Evolutionary conservation across 2,113 vertebrate species (phyloP).

Genomic region (Lipophrys pholis): DNA sequence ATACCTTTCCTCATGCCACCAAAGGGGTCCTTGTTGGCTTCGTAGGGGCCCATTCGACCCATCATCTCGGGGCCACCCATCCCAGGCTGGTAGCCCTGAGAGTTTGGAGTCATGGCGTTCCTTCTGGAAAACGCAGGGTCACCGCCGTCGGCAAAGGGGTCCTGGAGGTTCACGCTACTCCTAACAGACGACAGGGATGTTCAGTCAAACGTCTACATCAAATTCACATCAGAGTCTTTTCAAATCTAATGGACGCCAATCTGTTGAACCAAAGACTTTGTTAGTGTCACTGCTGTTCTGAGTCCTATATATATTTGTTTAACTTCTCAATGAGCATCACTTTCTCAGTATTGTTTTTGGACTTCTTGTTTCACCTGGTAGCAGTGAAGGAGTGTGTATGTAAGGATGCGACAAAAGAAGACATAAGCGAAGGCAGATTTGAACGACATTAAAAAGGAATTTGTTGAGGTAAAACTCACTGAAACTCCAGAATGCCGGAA

Average conservation of each 20-base stretch:
- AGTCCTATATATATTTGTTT: no score
- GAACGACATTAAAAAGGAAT: no score
- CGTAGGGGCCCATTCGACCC: constrained; percentile 92
- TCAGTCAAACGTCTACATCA: background rate
- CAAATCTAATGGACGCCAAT: background rate
- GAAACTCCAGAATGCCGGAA: no score
- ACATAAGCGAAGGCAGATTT: no score
- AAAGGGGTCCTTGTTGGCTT: constrained; percentile 97
- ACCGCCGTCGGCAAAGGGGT: constrained; percentile 94
- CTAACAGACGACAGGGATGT: constrained; percentile 64
- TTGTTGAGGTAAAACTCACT: no score
- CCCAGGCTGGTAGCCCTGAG: constrained; percentile 92
- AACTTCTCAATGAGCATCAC: no score
- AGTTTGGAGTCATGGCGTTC: constrained; percentile 96
- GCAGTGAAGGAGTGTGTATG: no score
- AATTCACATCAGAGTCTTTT: background rate
- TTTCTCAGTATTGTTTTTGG: no score
- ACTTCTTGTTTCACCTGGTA: no score
- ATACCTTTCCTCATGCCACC: constrained; percentile 98
- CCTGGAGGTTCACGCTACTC: constrained; percentile 96
- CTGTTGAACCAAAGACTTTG: no score
- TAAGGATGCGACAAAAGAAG: no score
- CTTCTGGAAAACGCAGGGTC: constrained; percentile 94
- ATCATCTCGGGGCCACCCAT: constrained; percentile 96
- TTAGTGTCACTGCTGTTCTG: no score